These are phyloP conservation scores for Imbricaverruca yamaguchii DNA, from an alignment of 2,888 invertebrate genomes.

Conservation along the genomic window DNA sequence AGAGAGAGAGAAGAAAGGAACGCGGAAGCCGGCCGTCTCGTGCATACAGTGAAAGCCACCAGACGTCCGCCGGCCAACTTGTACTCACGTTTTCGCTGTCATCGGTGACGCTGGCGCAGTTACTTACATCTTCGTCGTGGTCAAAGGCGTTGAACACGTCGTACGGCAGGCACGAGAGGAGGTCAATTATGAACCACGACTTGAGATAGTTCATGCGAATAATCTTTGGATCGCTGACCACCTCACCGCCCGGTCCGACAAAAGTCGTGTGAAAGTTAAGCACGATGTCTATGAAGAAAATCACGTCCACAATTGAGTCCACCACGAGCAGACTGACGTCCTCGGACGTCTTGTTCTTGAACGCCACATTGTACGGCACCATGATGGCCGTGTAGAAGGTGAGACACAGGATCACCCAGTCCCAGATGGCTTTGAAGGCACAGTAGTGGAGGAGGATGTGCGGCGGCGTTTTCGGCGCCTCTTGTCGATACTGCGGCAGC, in stretches of 20 bases:
- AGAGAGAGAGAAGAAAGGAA: constrained; percentile 8
- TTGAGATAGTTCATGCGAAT: constrained; percentile 98
- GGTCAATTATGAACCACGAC: constrained; percentile 99
- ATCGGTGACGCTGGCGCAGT: background rate
- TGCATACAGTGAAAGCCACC: constrained; percentile 12
- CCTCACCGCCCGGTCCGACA: constrained; percentile 74
- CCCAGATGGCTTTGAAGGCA: constrained; percentile 76
- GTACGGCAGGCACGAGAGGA: constrained; percentile 97
- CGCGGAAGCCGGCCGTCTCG: background rate
- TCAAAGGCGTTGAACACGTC: constrained; percentile 99
- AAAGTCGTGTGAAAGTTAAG: constrained; percentile 99
- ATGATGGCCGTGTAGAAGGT: constrained; percentile 98
- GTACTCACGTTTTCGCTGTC: constrained; percentile 2
- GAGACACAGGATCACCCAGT: constrained; percentile 98
- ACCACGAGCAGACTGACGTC: constrained; percentile 90
- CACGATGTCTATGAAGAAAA: constrained; percentile 99
- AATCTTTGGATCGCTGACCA: constrained; percentile 92
- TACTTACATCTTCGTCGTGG: constrained; percentile 87
- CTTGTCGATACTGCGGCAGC: constrained; percentile 96
- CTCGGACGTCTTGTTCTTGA: constrained; percentile 98
- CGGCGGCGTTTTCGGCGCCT: constrained; percentile 98
- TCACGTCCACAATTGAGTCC: constrained; percentile 96
- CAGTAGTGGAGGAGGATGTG: constrained; percentile 99
- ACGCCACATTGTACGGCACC: constrained; percentile 99
- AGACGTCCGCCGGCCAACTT: too few species aligned